Percentiles rank a stretch among this genome's conserved stretches.
These are phyloP conservation scores for Drosophila longiperda DNA, from an alignment of 2,888 invertebrate species.

Conservation along the genomic window DNA sequence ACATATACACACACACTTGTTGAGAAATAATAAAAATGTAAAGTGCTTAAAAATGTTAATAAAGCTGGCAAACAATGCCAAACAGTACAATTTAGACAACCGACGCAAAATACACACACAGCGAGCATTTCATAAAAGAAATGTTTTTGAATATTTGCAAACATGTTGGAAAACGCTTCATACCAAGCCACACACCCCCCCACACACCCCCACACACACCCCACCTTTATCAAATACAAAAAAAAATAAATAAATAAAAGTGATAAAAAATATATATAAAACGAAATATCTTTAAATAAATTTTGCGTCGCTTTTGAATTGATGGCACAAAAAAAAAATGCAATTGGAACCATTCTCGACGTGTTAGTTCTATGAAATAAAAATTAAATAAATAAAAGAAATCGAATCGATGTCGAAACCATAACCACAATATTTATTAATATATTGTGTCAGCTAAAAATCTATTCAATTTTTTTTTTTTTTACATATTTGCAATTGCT, in stretches of 20 bases:
- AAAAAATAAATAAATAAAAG: neutral
- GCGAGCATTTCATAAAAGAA: constrained; percentile 44
- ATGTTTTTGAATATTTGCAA: constrained; percentile 41
- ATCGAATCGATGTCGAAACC: constrained; percentile 2
- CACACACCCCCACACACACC: rapidly evolving
- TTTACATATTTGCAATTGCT: constrained; percentile 3
- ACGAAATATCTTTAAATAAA: constrained; percentile 43
- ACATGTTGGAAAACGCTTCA: constrained; percentile 1
- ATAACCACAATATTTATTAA: constrained; percentile 29
- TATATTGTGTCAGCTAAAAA: constrained; percentile 18
- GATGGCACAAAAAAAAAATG: constrained; percentile 13
- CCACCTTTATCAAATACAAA: too few relatives aligned
- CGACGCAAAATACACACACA: constrained; percentile 20
- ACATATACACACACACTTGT: constrained; percentile 43
- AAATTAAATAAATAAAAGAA: neutral
- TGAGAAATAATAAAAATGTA: constrained; percentile 67
- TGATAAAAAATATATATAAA: constrained; percentile 17
- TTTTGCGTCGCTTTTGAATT: constrained; percentile 27
- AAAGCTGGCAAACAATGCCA: constrained; percentile 65
- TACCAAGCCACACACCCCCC: neutral
- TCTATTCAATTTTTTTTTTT: constrained; percentile 22
- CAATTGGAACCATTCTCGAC: constrained; percentile 17
- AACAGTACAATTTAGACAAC: constrained; percentile 20
- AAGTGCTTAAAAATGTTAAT: constrained; percentile 73
- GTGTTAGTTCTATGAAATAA: constrained; percentile 1